Evolutionary conservation across 1,140 invertebrate species (phyloP).

Genomic region (Meloidogyne chitwoodi): DNA sequence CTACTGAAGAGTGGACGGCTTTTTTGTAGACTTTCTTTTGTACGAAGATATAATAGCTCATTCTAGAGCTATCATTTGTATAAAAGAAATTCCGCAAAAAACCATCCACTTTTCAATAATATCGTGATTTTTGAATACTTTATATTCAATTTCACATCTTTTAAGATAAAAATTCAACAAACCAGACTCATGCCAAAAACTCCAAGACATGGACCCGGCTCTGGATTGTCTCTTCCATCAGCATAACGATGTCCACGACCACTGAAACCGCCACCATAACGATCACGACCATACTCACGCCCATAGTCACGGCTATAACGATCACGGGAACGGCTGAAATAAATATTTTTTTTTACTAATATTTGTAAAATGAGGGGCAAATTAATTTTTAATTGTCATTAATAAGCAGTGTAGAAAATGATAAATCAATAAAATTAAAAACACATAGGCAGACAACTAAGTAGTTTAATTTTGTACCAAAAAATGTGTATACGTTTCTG

Average conservation of each 20-base stretch:
- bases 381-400: neutral
- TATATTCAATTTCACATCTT: too few relatives aligned
- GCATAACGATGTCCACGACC: conserved; percentile 1
- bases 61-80: too few relatives aligned
- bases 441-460: neutral
- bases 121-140: too few relatives aligned
- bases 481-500: too few relatives aligned
- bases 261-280: neutral
- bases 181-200: conserved; percentile 43
- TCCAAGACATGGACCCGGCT: conserved; percentile 32
- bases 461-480: neutral
- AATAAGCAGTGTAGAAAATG: neutral
- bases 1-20: too few relatives aligned
- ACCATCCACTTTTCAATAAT: too few relatives aligned
- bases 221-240: conserved; percentile 36
- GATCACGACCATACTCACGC: neutral
- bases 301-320: conserved; percentile 6
- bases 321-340: conserved; percentile 20
- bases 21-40: too few relatives aligned
- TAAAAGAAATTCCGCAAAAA: too few relatives aligned
- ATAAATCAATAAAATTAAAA: neutral
- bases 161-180: too few relatives aligned
- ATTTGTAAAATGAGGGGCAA: too few relatives aligned
- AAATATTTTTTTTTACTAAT: neutral
- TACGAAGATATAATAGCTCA: too few relatives aligned